phyloP scores from a whole-genome alignment of 2,113 vertebrate species.

The Cynopterus brachyotis region DNA sequence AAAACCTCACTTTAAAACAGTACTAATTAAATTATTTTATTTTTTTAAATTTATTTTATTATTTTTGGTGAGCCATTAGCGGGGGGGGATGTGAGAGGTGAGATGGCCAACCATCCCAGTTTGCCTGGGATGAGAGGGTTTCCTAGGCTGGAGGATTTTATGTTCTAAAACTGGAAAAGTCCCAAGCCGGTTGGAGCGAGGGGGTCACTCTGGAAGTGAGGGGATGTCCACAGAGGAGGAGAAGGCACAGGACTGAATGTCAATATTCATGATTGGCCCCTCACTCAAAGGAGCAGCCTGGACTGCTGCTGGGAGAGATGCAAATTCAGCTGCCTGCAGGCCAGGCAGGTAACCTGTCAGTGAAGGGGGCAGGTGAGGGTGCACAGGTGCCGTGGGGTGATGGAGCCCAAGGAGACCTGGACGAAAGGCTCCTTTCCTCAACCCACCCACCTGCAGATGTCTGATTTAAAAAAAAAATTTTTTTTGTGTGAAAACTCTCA shows the following conservation, averaged over 20 bases:
- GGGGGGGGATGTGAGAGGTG: not conserved
- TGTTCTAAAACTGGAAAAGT: not conserved
- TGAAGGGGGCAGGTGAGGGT: too few species aligned
- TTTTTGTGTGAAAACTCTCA: not conserved
- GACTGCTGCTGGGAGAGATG: not conserved
- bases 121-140: not conserved
- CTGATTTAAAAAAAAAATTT: not conserved
- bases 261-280: not conserved
- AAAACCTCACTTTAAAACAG: not conserved
- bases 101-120: accelerated
- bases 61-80: not conserved
- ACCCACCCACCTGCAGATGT: accelerated
- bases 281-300: not conserved
- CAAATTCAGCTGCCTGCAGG: not conserved
- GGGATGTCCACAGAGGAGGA: too few species aligned
- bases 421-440: too few species aligned
- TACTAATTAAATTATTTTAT: not conserved
- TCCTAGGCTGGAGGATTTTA: not conserved
- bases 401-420: not conserved
- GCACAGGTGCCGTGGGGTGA: not conserved
- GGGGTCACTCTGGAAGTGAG: not conserved
- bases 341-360: not conserved
- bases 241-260: too few species aligned
- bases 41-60: not conserved
- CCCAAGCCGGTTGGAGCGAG: not conserved